Evolutionary conservation across 2,113 vertebrate species (phyloP), one percentile per base, ranked within the genome.

Genomic region (Colistium nudipinnis): DNA sequence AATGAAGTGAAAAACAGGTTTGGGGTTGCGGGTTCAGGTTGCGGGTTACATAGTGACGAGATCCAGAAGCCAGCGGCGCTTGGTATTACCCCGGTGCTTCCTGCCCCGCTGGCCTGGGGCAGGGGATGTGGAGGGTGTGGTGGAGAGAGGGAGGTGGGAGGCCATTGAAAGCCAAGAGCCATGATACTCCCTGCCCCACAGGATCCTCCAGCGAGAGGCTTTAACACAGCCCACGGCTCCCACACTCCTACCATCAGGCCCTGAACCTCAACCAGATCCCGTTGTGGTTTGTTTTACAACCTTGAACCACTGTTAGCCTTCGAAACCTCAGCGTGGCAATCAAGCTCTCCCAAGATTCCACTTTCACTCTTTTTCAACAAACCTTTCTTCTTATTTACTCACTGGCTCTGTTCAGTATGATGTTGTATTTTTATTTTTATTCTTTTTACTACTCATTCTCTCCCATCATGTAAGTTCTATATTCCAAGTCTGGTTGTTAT

Each of bases 241-340:
- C 80, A 85, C 77, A 83, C 56, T 70, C 53, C 49, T 71, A 62
- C 60, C 55, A 66, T 38, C 36, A 27, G 70, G 73, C 82, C 69
- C 51, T 35, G 53, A 83, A 65, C 83, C 77, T 81, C 70, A 74
- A 82, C 81, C 86, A 89, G 86, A 87, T 71, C 82, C 83, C 66
- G 41, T 55, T 83, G 88, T 62, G 90, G 87, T 89, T 90, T 83
- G 47, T 89, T 92, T 92, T 89, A 91, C 87, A 90, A 85, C 88
- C 86, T 85, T 91, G 90, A 91, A 90, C 89, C 86, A 68, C 70
- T 67, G 70, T 84, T 90, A 76, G 83, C 87, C 86, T 88, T 89
- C 72, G 70, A 68, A 86, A 78, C 66, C 59, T 70, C 71, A 51
- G 63, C 59, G 30, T 81, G 60, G 73, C 78, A 87, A 88, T 84